Base-by-base conservation (phyloP, 2,113 vertebrate species). In the Oryzias woworae region DNA sequence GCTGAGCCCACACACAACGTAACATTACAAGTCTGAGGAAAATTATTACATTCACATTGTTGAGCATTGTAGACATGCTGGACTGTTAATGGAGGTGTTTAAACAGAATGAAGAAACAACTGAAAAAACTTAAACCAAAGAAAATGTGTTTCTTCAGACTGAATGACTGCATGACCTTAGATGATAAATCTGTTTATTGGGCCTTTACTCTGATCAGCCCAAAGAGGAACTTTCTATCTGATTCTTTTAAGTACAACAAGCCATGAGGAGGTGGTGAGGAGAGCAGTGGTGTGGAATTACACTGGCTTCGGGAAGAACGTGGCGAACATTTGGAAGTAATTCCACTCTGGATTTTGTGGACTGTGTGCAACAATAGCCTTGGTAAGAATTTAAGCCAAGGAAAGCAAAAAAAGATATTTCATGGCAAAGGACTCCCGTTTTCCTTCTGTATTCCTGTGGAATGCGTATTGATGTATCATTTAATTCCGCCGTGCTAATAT, bases 251-350 rank as follows among this genome's bases (percentile, higher is more conserved):
- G 66, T 13, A 64, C 52, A 1, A 7, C 24, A 24, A 55, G 58
- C 53, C 60, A 49, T 42, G 41, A 15, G 61, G 16, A 49, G 36
- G 36, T 36, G 36, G 10, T 36, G 36, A 36, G 36, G 36, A 36
- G 36, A 36, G 36, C 36, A 36, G 36, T 36, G 36, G 36, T 36
- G 36, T 36, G 36, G 36, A 68, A 75, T 76, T 76, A 69, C 26
- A 50, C 54, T 77, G 71, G 84, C 50, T 53, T 81, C 65, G 51
- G 55, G 20, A 80, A 57, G 47, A 85, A 71, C 66, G 53, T 85
- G 70, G 69, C 78, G 73, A 72, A 66, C 77, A 82, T 78, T 87
- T 82, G 68, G 77, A 66, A 75, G 75, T 70, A 59, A 73, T 80
- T 83, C 23, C 57, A 64, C 45, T 14, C 49, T 54, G 45, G 45